These are phyloP conservation scores for Amblyraja radiata DNA, from an alignment of 2,797 vertebrate species.

Conservation along the genomic window DNA sequence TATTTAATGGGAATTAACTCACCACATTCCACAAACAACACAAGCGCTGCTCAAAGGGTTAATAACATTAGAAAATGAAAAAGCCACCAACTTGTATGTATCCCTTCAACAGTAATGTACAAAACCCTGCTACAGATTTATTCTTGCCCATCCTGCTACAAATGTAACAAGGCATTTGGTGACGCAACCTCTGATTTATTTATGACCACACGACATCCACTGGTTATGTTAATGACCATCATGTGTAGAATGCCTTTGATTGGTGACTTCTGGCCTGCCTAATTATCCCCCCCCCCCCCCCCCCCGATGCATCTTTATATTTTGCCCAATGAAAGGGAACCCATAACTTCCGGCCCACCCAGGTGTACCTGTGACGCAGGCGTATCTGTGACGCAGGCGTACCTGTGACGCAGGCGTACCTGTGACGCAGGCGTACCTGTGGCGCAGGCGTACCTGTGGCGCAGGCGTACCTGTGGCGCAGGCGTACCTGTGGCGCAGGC, in stretches of 20 bases:
- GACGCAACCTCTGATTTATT: slow-evolving; percentile 82
- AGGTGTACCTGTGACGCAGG: too few species aligned
- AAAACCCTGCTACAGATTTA: slow-evolving; percentile 79
- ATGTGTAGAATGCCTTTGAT: slow-evolving; percentile 81
- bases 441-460: too few species aligned
- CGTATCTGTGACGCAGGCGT: too few species aligned
- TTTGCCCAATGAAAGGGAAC: slow-evolving; percentile 94
- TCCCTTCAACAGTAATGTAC: slow-evolving; percentile 79
- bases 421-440: slow-evolving; percentile 49
- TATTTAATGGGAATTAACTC: slow-evolving; percentile 77
- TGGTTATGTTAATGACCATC: slow-evolving; percentile 65
- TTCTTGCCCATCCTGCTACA: slow-evolving; percentile 96
- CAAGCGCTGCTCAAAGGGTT: slow-evolving; percentile 95
- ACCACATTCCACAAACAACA: slow-evolving; percentile 88
- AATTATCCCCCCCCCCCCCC: slow-evolving; percentile 95
- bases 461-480: too few species aligned
- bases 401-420: too few species aligned
- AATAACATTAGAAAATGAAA: slow-evolving; percentile 78
- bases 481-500: too few species aligned
- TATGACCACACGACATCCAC: slow-evolving; percentile 83
- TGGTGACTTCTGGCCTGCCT: slow-evolving; percentile 81
- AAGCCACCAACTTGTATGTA: slow-evolving; percentile 67
- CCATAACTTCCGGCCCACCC: slow-evolving; percentile 90
- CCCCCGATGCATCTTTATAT: slow-evolving; percentile 93
- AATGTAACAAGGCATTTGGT: slow-evolving; percentile 79